Base-by-base conservation (phyloP, 2,113 vertebrate species). In the Zeus faber region DNA sequence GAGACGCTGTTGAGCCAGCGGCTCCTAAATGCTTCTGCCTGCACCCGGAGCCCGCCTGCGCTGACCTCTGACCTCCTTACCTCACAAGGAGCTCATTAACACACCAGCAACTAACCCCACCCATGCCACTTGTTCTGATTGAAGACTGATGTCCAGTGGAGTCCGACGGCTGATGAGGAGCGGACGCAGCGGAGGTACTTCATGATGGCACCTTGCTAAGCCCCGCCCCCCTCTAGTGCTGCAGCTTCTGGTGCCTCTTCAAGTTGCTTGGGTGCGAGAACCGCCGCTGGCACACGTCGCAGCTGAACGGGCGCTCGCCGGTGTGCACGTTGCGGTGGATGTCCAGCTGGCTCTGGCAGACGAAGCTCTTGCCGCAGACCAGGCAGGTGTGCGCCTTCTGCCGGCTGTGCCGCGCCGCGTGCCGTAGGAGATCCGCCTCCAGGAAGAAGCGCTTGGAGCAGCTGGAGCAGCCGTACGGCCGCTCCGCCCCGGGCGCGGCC, bases 241-340 rank as follows among this genome's bases (percentile, higher is more conserved):
- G 57, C 22, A 76, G 72, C 59, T 77, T 86, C 65, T 81, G 70
- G 22, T 86, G 81, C 21, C 84, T 72, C 56, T 70, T 81, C 11
- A 86, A 73, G 61, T 86, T 86, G 61, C 81, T 84, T 29, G 84
- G 77, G 14, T 86, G 81, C 49, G 84, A 84, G 52, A 86, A 86
- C 23, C 61, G 62, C 0, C 77, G 52, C 22, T 22, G 62, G 59
- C 81, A 86, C 49, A 74, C 4, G 1, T 65, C 23, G 65, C 84
- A 86, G 45, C 62, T 58, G 70, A 76, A 86, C 0, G 84, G 84
- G 29, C 74, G 67, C 58, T 77, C 84, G 2, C 79, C 84, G 0
- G 77, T 85, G 73, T 85, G 80, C 1, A 85, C 81, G 26, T 86
- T 82, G n/a, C 5, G 43, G 54, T 86, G 84, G 45, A 86, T 72